A percentile compares a stretch with the other conserved stretches of the same genome.
Evolutionary conservation across 2,888 invertebrate species (phyloP).

Genomic region (Stomorhina lunata): DNA sequence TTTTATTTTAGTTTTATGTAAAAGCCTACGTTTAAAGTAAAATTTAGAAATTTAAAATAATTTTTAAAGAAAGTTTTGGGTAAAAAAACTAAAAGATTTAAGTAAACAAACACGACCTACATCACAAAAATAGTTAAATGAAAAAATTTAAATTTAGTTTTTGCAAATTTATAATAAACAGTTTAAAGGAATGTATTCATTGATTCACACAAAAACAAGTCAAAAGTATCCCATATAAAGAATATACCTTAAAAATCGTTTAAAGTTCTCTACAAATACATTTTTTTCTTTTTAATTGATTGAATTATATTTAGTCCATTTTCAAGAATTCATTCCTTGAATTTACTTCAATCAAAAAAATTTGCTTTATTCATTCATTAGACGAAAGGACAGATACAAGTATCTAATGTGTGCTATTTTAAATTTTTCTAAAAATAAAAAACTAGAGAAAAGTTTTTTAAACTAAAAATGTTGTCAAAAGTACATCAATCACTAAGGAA

Average conservation of each 20-base stretch:
- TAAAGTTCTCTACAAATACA: neutral
- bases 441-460: neutral
- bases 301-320: neutral
- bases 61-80: conserved; percentile 5
- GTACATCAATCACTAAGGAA: conserved; percentile 75
- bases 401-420: conserved; percentile 4
- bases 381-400: neutral
- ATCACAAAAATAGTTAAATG: conserved; percentile 20
- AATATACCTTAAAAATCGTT: neutral
- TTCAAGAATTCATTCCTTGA: too few species aligned
- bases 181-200: neutral
- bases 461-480: conserved; percentile 70
- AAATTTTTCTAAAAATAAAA: conserved; percentile 6
- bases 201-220: too few species aligned
- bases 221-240: too few species aligned
- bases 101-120: conserved; percentile 46
- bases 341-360: too few species aligned
- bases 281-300: neutral
- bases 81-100: neutral
- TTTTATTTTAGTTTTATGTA: neutral
- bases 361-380: neutral
- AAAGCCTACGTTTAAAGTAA: neutral
- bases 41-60: neutral
- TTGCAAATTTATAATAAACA: neutral
- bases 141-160: neutral